Evolutionary conservation across 2,888 invertebrate species (phyloP), one percentile per base, ranked within the genome.

Genomic region (Pollenia amentaria): DNA sequence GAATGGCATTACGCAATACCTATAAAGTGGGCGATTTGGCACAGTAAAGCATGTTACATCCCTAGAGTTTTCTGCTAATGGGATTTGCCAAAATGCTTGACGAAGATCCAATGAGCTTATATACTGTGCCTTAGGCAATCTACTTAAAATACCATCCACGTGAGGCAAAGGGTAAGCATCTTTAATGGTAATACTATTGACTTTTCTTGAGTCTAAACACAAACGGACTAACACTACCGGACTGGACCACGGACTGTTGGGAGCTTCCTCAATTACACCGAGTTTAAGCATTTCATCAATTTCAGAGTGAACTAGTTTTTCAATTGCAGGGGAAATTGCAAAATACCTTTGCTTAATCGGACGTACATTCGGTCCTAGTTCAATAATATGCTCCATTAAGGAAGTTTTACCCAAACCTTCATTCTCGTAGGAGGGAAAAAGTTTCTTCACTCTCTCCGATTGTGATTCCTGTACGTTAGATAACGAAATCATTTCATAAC

Each of bases 1-100:
- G 2, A 77, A 77, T 21, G 77, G 77, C 65, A 77, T 78, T 46
- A 78, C 65, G 18, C 77, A 53, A 38, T 77, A 77, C 55, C 77
- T 65, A 14, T 67, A 77, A 55, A 77, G 77, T 3, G 67, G 77
- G 6, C 77, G 42, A 55, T 77, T 77, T 14, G 77, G 67, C 12
- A 77, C 67, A 2, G 67, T 77, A 44, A 77, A 67, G 16, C 67
- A 77, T 8, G 77, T 67, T 21, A 67, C 67, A 44, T 67, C 67
- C 21, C 55, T 53, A 4, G 67, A 77, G 3, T 77, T 77, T 67
- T 67, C 67, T n/a, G 55, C 18, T 11, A 55, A 55, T 2, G 46
- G 55, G n/a, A 65, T 64, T 64, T 67, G n/a, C 40, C 53, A 83
- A 40, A 82, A 76, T 40, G 82, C 76, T 42, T 69, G 21, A 21